Conservation (phyloP, 2,888 invertebrate genomes). For the Tachina lurida region DNA sequence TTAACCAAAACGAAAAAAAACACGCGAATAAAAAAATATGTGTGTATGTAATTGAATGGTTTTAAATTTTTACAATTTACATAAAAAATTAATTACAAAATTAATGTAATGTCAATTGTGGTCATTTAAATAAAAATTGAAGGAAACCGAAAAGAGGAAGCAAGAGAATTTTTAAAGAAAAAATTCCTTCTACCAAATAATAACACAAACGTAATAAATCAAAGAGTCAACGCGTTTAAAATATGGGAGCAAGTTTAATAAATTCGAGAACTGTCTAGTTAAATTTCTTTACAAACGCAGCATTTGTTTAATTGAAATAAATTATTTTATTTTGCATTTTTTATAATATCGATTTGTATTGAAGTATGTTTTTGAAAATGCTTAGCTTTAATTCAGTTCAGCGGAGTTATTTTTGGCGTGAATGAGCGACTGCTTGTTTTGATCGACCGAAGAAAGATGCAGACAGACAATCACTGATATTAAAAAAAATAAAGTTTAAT, state of each 20-base stretch:
- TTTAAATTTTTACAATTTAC: slow-evolving; percentile 59
- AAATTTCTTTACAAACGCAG: slow-evolving; percentile 28
- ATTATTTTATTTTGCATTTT: slow-evolving; percentile 12
- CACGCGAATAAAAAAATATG: slow-evolving; percentile 48
- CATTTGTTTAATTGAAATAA: slow-evolving; percentile 10
- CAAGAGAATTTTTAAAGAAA: slow-evolving; percentile 63
- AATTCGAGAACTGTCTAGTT: slow-evolving; percentile 19
- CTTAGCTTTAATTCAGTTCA: slow-evolving; percentile 18
- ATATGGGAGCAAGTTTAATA: not conserved
- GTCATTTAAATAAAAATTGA: slow-evolving; percentile 66
- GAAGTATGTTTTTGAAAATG: not conserved
- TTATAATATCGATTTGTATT: not conserved
- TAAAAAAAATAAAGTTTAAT: not conserved
- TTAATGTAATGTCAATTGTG: slow-evolving; percentile 68
- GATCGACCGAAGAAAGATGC: slow-evolving; percentile 32
- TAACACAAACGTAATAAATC: not conserved
- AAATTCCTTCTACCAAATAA: slow-evolving; percentile 69
- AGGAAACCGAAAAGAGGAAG: slow-evolving; percentile 65
- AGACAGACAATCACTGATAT: slow-evolving; percentile 56
- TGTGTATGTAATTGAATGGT: slow-evolving; percentile 16
- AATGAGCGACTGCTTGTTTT: slow-evolving; percentile 45
- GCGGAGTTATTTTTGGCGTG: not conserved
- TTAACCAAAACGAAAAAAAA: slow-evolving; percentile 31
- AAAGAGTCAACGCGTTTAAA: slow-evolving; percentile 59
- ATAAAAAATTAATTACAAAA: slow-evolving; percentile 67